Conservation (phyloP, 1,140 invertebrate genomes). For the Gryllus bimaculatus region DNA sequence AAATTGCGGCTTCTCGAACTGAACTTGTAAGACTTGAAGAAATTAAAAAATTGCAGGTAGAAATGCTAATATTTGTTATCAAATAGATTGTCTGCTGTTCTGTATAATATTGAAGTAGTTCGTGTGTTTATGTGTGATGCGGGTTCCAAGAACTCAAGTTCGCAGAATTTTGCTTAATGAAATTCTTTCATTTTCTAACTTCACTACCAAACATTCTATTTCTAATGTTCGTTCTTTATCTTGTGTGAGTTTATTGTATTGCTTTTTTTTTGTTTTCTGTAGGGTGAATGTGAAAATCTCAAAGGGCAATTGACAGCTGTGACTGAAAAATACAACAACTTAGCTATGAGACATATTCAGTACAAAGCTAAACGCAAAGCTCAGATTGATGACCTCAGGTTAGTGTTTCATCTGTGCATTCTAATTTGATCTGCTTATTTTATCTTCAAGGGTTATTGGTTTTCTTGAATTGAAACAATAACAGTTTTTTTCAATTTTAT, state of each 20-base stretch:
- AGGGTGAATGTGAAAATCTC: constrained; percentile 29
- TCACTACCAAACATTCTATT: too few relatives aligned
- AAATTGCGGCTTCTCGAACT: constrained; percentile 23
- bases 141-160: too few relatives aligned
- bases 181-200: too few relatives aligned
- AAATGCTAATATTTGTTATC: background rate
- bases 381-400: constrained; percentile 32
- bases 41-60: constrained; percentile 30
- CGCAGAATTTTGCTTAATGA: too few relatives aligned
- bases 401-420: constrained; percentile 7
- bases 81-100: background rate
- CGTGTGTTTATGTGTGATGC: constrained; percentile 17
- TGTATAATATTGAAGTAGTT: background rate
- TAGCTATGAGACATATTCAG: constrained; percentile 31
- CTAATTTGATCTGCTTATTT: background rate
- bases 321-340: constrained; percentile 32
- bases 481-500: background rate
- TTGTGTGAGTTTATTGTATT: background rate
- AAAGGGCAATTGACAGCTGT: constrained; percentile 28
- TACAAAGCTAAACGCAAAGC: constrained; percentile 33
- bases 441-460: background rate
- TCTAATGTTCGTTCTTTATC: too few relatives aligned
- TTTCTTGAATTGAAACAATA: background rate
- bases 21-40: constrained; percentile 30
- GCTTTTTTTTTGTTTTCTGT: constrained; percentile 21